Evolutionary conservation across 2,113 vertebrate genomes (phyloP), one percentile per base, ranked within the genome.

Genomic region (Xyrauchen texanus): DNA sequence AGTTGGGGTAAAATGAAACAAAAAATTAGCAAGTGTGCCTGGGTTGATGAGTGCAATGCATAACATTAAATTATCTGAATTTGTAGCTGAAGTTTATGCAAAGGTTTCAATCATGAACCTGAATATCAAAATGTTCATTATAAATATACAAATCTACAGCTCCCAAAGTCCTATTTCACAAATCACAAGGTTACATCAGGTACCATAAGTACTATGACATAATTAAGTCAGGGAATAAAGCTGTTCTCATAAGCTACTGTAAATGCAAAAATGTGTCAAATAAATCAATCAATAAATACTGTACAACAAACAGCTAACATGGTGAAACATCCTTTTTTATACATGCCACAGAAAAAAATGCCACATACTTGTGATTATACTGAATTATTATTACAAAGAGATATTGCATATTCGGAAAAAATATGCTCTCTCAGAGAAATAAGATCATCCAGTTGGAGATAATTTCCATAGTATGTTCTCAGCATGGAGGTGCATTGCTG

Each of bases 1-100:
- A 75, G 58, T 73, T 61, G 64, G 63, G 62, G 49, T 71, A 66
- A 45, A 44, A 64, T 69, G 44, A 45, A 55, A 76, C 58, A 46
- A 21, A 13, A 67, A 72, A 49, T 58, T 49, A 15, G 12, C 65
- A 9, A 6, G 8, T 12, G 11, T 11, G 10, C 8, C 0, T 10
- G 21, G 3, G 21, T 34, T 34, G 21, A 34, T 34, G 21, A 34
- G 21, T 34, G 21, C 21, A 34, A 3, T 34, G 21, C 3, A 34
- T 34, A 34, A 34, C 21, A 34, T 34, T 34, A 34, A 34, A 34
- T 34, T 34, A 34, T 34, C 21, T 34, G 21, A 34, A 34, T 34
- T 34, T 34, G 21, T 34, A 34, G 21, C 21, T 34, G 21, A 34
- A 34, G 21, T 1, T 34, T 34, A 34, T 34, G 21, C 21, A 34